Evolutionary conservation across 2,113 vertebrate genomes (phyloP).

Genomic region (Phyllopteryx taeniolatus): DNA sequence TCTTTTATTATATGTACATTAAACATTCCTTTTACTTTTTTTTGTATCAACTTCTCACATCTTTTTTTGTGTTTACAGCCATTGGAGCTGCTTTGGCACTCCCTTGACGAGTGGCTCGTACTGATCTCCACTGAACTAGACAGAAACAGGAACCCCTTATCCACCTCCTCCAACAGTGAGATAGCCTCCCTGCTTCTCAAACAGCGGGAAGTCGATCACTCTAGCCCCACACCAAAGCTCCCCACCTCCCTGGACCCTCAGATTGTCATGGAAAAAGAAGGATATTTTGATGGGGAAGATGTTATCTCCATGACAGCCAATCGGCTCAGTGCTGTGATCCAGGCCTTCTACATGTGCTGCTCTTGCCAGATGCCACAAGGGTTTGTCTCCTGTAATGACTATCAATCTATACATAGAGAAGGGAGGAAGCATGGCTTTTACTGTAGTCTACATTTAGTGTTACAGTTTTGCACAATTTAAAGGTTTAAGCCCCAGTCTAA

Average conservation of each 20-base stretch:
- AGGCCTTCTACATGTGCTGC: constrained; percentile 98
- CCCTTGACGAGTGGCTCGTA: constrained; percentile 95
- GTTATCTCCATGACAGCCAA: constrained; percentile 97
- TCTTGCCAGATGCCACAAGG: constrained; percentile 98
- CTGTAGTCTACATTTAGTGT: neutral
- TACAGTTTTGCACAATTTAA: neutral
- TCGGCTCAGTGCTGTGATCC: constrained; percentile 95
- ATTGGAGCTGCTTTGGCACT: constrained; percentile 95
- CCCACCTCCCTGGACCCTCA: constrained; percentile 47
- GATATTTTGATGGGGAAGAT: constrained; percentile 85
- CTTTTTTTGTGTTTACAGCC: constrained; percentile 73
- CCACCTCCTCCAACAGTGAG: constrained; percentile 63
- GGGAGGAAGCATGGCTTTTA: neutral
- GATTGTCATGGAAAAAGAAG: constrained; percentile 75
- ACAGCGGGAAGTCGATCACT: constrained; percentile 74
- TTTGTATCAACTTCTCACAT: neutral
- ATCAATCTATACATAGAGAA: neutral
- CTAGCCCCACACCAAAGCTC: constrained; percentile 22
- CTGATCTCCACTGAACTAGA: constrained; percentile 93
- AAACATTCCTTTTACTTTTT: neutral
- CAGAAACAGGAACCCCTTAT: constrained; percentile 79
- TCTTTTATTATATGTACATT: neutral
- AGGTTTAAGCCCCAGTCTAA: neutral
- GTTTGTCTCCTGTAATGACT: constrained; percentile 39
- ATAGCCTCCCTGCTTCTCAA: constrained; percentile 82